Conservation (phyloP, 2,797 vertebrate species). For the Darevskia mixta region DNA sequence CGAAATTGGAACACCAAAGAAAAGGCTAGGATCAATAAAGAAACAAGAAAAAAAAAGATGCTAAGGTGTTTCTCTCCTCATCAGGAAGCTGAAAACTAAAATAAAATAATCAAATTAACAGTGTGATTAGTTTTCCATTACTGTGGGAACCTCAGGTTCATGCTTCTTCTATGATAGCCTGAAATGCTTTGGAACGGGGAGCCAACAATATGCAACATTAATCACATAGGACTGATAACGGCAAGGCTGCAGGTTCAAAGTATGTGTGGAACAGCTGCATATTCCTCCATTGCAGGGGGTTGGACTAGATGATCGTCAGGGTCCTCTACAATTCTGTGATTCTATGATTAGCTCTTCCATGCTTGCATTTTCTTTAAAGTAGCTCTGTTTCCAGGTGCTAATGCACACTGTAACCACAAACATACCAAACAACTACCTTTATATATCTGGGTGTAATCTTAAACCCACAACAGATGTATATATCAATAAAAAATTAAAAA, state of each 20-base stretch:
- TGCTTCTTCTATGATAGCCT: neutral
- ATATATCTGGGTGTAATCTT: neutral
- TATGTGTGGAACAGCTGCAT: too few species aligned
- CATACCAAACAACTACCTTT: neutral
- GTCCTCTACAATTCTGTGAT: too few species aligned
- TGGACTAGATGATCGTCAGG: too few species aligned
- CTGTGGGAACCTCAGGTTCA: neutral
- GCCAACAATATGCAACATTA: neutral
- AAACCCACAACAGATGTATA: neutral
- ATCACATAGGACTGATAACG: neutral
- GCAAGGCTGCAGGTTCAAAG: neutral
- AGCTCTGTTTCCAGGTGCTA: constrained; percentile 9
- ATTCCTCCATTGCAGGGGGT: too few species aligned
- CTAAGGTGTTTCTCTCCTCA: neutral
- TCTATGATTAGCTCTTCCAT: too few species aligned
- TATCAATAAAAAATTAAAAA: neutral
- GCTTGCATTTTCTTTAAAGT: neutral
- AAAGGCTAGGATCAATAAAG: constrained; percentile 20
- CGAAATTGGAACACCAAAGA: constrained; percentile 1
- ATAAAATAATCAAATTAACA: neutral
- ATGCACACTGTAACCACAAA: neutral
- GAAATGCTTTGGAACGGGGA: neutral
- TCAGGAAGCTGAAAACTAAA: neutral
- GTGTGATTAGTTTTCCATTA: neutral
- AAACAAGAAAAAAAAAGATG: neutral